These are phyloP conservation scores for Lithophane semibrunnea DNA, from an alignment of 2,888 invertebrate species.

Conservation along the genomic window DNA sequence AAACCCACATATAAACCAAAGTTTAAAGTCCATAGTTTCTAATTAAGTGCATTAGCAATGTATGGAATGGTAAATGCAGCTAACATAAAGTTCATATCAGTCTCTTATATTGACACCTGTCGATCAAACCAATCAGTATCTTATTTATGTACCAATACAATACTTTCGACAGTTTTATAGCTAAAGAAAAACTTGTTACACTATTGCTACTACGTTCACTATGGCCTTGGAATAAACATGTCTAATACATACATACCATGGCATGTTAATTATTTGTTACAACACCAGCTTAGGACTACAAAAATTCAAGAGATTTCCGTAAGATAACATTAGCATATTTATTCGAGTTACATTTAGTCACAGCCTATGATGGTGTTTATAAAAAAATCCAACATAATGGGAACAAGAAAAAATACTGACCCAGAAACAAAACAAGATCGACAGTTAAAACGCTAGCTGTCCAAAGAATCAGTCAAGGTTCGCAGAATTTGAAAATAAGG, in stretches of 20 bases:
- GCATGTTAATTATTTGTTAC: conserved; percentile 63
- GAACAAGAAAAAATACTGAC: conserved; percentile 37
- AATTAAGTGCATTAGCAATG: conserved; percentile 16
- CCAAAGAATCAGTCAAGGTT: conserved; percentile 56
- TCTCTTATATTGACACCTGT: conserved; percentile 52
- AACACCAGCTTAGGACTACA: conserved; percentile 57
- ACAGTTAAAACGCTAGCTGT: conserved; percentile 49
- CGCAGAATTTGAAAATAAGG: conserved; percentile 61
- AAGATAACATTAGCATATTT: conserved; percentile 61
- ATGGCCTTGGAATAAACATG: conserved; percentile 61
- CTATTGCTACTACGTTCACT: conserved; percentile 45
- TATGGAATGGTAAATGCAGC: conserved; percentile 38
- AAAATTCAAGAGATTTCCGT: conserved; percentile 66
- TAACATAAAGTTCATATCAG: conserved; percentile 32
- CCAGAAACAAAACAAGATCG: conserved; percentile 44
- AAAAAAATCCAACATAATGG: conserved; percentile 30
- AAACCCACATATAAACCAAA: no score
- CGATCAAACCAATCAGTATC: conserved; percentile 56
- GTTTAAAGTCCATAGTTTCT: neutral
- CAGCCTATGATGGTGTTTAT: conserved; percentile 29
- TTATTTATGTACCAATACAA: conserved; percentile 51
- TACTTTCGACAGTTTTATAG: conserved; percentile 58
- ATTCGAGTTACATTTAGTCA: conserved; percentile 49
- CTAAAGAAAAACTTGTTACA: conserved; percentile 55
- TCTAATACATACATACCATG: conserved; percentile 55